Base-by-base conservation (phyloP, 2,113 vertebrate species). In the Sprattus sprattus region DNA sequence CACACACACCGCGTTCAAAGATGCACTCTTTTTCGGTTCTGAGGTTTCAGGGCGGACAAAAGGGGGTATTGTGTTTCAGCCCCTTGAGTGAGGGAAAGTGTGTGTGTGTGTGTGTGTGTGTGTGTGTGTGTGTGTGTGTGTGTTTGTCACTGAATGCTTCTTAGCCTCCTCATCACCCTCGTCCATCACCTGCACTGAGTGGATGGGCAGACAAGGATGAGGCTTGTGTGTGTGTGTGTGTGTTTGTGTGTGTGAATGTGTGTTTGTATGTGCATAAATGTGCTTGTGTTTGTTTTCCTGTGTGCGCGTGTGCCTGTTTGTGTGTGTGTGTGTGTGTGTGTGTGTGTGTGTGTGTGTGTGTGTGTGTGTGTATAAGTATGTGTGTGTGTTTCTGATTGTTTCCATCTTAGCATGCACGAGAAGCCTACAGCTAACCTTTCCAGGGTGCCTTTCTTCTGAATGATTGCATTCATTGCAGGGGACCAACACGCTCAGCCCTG, bases 381-480 rank as follows among this genome's bases (percentile, higher is more conserved):
- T 32, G 11, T 32, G 67, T 75, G 67, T 75, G 67, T 32, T 4
- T 45, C 15, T 83, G 84, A 86, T 83, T 20, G 82, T 81, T 13
- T 78, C 54, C 54, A 81, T 47, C 81, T 90, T 84, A 49, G 25
- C 88, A 86, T 88, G 88, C 86, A 85, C 45, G 32, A 85, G 49
- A 84, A 71, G 52, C 15, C 20, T 83, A 81, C 10, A 16, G 60
- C 16, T 81, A 84, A 83, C 87, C 87, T 87, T 54, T 75, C 85
- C 84, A 84, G 84, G 50, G 57, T 11, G 71, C 80, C 88, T 86
- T 81, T 88, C 88, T 84, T 46, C 83, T 82, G 83, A 84, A 84
- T 84, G 39, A 6, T 22, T 50, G 45, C 80, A 67, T 86, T 75
- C 47, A 89, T 85, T 85, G 86, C 83, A 49, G 84, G 52, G 78